Conservation (phyloP, 2,797 vertebrate species). For the Vultur gryphus region DNA sequence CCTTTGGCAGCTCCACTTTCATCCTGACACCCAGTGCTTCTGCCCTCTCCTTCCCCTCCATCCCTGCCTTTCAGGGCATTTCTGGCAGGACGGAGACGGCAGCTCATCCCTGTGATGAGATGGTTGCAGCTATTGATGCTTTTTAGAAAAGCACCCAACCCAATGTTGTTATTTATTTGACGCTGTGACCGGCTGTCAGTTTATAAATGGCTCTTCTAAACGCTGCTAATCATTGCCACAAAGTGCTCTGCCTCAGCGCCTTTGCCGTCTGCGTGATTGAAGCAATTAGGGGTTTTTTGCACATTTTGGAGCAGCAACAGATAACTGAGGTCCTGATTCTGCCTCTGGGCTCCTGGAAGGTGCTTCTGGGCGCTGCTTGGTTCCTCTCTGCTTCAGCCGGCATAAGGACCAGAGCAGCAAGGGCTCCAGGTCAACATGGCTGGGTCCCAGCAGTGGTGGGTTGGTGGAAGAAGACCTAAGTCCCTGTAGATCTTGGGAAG, state of each 20-base stretch:
- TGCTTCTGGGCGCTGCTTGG: neutral
- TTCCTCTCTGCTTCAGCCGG: neutral
- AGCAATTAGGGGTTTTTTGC: neutral
- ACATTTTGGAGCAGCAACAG: neutral
- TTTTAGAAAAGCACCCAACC: neutral
- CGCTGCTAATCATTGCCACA: constrained; percentile 40
- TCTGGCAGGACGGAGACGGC: neutral
- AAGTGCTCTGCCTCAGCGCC: constrained; percentile 36
- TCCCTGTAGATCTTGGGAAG: neutral
- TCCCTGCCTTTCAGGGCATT: neutral
- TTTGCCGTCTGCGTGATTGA: neutral
- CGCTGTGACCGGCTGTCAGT: constrained; percentile 18
- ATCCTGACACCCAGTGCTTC: neutral
- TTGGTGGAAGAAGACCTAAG: neutral
- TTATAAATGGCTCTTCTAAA: constrained; percentile 61
- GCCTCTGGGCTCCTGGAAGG: neutral
- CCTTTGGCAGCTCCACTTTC: neutral
- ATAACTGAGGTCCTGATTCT: neutral
- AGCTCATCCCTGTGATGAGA: neutral
- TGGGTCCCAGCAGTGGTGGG: neutral
- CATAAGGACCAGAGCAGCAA: fast-evolving
- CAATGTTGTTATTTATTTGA: constrained; percentile 25
- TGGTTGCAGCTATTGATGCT: neutral
- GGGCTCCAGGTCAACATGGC: neutral
- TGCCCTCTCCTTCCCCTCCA: neutral